Base-by-base conservation (phyloP, 2,113 vertebrate genomes). In the Oenanthe oenanthe region DNA sequence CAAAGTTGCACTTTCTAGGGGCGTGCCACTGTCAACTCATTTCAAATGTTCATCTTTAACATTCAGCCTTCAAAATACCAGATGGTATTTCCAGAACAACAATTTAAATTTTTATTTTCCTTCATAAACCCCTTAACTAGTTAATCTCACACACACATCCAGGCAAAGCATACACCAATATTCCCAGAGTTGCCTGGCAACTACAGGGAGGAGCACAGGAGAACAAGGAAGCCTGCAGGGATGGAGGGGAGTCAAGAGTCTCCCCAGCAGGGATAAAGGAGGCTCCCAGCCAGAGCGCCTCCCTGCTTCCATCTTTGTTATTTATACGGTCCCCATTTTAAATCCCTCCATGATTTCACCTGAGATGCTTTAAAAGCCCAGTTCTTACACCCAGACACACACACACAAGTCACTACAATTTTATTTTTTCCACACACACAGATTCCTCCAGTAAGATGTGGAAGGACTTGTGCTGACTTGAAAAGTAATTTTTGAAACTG, bases 101-200 rank as follows among this genome's bases (percentile, higher is more conserved):
- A 96, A 97, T 96, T 92, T 96, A 96, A 97, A 95, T 96, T 94
- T 94, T 88, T 89, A 97, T 96, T 97, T 97, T 91, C 93, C 95
- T 96, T 95, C 94, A 96, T 93, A 96, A 97, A 95, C 76, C 97
- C 96, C 96, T 93, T 96, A 97, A 98, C 97, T 97, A 97, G 97
- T 97, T 98, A 98, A 98, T 97, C 96, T 97, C 95, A 85, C 87
- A 74, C 65, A 87, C 78, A 82, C 73, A 92, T 74, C 66, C 73
- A 86, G 83, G 88, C 95, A 74, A 85, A 88, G 87, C 91, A 92
- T 76, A 96, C 86, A 97, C 95, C 96, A 96, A 87, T 97, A 97
- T 96, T 97, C 97, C 97, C 96, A 97, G 97, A 98, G 98, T 98
- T 98, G 97, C 98, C 97, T 97, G 97, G 98, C 98, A 98, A 98